Percentiles rank a stretch among this genome's conserved stretches.
Conservation (phyloP, 1,140 invertebrate genomes). For the Drosophila simulans region DNA sequence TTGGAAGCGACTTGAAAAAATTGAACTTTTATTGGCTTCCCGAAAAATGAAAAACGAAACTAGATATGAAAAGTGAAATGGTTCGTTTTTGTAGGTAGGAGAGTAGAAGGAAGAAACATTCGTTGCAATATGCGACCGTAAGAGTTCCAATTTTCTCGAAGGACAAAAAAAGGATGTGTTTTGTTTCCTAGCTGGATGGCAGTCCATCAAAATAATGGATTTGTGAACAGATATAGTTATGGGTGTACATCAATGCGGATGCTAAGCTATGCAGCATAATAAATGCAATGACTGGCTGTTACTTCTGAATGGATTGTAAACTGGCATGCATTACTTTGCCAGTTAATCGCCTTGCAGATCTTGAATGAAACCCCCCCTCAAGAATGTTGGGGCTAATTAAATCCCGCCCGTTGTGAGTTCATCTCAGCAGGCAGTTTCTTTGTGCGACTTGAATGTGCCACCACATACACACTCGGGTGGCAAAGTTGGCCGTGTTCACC, state of each 20-base stretch:
- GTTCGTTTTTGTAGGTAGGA: constrained; percentile 27
- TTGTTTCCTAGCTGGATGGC: background rate
- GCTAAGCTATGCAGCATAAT: too few species aligned
- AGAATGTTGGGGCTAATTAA: constrained; percentile 8
- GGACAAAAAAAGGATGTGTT: too few species aligned
- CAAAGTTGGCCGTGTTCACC: constrained; percentile 12
- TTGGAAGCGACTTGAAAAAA: constrained; percentile 80
- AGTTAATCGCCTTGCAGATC: background rate
- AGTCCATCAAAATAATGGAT: background rate
- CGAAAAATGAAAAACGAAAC: constrained; percentile 27
- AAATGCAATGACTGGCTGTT: too few species aligned
- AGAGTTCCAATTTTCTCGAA: background rate
- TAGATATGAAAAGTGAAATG: constrained; percentile 68
- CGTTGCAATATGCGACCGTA: background rate
- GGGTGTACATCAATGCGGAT: too few species aligned
- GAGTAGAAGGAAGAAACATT: background rate
- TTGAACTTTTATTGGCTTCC: constrained; percentile 77
- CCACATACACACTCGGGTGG: background rate
- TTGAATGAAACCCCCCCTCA: background rate
- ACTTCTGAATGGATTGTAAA: too few species aligned
- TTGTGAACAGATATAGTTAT: background rate
- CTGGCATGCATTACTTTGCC: too few species aligned
- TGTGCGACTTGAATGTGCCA: constrained; percentile 35
- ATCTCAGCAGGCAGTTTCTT: constrained; percentile 16
- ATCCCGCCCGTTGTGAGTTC: constrained; percentile 6